Conservation (phyloP, 2,113 vertebrate species). For the Mellivora capensis region DNA sequence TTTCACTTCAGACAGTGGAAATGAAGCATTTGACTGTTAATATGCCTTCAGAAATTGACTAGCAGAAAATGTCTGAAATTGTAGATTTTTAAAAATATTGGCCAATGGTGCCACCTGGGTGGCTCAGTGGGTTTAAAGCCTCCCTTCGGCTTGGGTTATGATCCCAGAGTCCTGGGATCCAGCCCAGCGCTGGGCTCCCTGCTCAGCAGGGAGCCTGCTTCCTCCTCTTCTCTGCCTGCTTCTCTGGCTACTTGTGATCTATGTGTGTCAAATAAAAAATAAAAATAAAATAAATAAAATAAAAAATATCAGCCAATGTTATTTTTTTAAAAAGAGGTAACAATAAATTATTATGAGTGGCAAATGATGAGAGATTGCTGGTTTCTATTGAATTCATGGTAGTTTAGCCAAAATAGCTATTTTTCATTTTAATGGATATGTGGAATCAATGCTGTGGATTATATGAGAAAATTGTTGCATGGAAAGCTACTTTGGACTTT, state of each 20-base stretch:
- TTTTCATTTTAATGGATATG: neutral
- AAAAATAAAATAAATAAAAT: too few relatives aligned
- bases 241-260: too few relatives aligned
- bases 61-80: neutral
- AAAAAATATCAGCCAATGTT: neutral
- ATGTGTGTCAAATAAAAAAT: too few relatives aligned
- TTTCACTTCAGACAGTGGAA: neutral
- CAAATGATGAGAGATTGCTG: neutral
- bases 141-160: too few relatives aligned
- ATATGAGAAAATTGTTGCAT: neutral
- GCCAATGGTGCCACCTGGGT: neutral
- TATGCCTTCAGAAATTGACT: neutral
- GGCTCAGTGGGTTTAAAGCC: too few relatives aligned
- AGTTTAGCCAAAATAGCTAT: neutral
- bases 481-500: neutral
- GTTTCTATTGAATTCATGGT: neutral
- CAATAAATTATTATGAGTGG: neutral
- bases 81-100: neutral
- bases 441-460: neutral
- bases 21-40: neutral
- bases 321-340: neutral
- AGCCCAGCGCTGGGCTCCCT: too few relatives aligned
- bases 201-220: too few relatives aligned
- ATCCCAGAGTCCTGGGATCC: too few relatives aligned
- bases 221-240: too few relatives aligned